Evolutionary conservation across 1,140 invertebrate genomes (phyloP).

Genomic region (Zaprionus tsacasi): DNA sequence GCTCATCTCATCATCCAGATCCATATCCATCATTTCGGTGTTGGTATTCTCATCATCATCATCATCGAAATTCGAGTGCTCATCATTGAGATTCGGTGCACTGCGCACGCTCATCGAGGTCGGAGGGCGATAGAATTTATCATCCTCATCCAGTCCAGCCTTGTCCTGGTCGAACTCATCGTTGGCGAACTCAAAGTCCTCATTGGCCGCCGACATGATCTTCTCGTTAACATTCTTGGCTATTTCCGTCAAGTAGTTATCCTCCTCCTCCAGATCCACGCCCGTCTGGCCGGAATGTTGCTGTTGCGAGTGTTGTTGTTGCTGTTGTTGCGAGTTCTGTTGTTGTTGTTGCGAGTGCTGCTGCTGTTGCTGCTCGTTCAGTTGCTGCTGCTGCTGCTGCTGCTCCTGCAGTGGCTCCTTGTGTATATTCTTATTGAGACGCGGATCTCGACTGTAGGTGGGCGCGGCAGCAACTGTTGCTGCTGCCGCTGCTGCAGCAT

Average conservation of each 20-base stretch:
- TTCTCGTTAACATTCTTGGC: slow-evolving; percentile 83
- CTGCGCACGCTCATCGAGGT: slow-evolving; percentile 83
- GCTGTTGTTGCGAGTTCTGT: slow-evolving; percentile 3
- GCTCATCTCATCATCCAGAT: slow-evolving; percentile 81
- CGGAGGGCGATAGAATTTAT: slow-evolving; percentile 69
- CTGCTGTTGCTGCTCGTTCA: neutral
- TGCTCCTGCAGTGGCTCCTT: slow-evolving; percentile 51
- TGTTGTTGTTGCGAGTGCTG: slow-evolving; percentile 14
- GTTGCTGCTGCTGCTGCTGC: slow-evolving; percentile 6
- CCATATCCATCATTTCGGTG: slow-evolving; percentile 83
- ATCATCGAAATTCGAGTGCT: slow-evolving; percentile 67
- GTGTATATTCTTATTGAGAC: slow-evolving; percentile 80
- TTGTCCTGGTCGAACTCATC: slow-evolving; percentile 75
- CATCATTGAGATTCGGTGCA: slow-evolving; percentile 78
- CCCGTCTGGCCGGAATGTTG: slow-evolving; percentile 6
- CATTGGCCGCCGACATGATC: slow-evolving; percentile 77
- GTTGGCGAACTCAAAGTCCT: slow-evolving; percentile 78
- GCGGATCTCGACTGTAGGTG: slow-evolving; percentile 77
- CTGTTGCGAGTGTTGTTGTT: slow-evolving; percentile 11
- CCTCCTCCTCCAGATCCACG: slow-evolving; percentile 68
- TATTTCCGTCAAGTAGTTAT: slow-evolving; percentile 81
- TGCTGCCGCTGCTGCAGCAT: neutral
- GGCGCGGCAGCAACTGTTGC: slow-evolving; percentile 9
- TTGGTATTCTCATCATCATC: slow-evolving; percentile 79
- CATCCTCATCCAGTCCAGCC: slow-evolving; percentile 41